phyloP scores from a whole-genome alignment of 1,140 invertebrate genomes.

The Gryllus bimaculatus region DNA sequence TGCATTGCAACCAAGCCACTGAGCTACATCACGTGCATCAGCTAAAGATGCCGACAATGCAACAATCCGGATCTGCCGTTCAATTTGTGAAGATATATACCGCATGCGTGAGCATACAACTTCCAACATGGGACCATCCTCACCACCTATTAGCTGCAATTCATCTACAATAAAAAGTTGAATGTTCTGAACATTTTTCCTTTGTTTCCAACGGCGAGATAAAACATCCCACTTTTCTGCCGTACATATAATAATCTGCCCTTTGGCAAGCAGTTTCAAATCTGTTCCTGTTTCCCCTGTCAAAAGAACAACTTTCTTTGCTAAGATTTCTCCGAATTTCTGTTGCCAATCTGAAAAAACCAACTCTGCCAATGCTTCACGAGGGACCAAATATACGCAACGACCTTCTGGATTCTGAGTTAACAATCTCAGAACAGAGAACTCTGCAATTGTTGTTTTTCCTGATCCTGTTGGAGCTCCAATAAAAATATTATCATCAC shows the following conservation, averaged over 20 bases:
- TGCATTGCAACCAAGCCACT: conserved; percentile 91
- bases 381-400: conserved; percentile 90
- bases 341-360: conserved; percentile 84
- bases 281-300: conserved; percentile 98
- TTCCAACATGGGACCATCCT: conserved; percentile 89
- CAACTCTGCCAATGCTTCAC: conserved; percentile 84
- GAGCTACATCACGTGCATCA: conserved; percentile 89
- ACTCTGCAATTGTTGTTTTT: conserved; percentile 95
- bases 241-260: conserved; percentile 76
- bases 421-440: conserved; percentile 86
- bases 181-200: conserved; percentile 96
- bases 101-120: conserved; percentile 95
- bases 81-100: conserved; percentile 95
- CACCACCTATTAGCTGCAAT: conserved; percentile 81
- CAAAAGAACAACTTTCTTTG: conserved; percentile 83
- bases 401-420: conserved; percentile 58
- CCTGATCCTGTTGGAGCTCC: conserved; percentile 90
- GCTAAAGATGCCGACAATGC: conserved; percentile 88
- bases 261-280: conserved; percentile 58
- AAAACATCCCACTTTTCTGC: conserved; percentile 99
- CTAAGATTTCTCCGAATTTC: conserved; percentile 73
- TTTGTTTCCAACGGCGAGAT: conserved; percentile 95
- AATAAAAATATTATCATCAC: conserved; percentile 97
- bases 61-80: conserved; percentile 89
- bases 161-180: conserved; percentile 97